A percentile compares a stretch with the other conserved stretches of the same genome.
Evolutionary conservation across 1,140 invertebrate genomes (phyloP).

Genomic region (Sminthurides bifidus): DNA sequence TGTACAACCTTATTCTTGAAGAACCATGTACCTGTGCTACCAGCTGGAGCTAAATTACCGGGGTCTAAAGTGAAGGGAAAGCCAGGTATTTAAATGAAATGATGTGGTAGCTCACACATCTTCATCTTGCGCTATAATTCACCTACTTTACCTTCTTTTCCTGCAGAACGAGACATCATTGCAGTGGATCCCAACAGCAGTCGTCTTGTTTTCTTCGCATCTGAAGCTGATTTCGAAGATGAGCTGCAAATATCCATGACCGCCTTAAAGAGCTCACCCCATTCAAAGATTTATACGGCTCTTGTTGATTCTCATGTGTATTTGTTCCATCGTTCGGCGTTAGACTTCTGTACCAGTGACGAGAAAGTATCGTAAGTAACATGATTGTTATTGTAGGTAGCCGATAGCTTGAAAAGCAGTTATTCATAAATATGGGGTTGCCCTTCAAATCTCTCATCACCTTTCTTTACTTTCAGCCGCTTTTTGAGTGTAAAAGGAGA

Average conservation of each 20-base stretch:
- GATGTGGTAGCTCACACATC: neutral
- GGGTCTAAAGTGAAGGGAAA: slow-evolving; percentile 41
- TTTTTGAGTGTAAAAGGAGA: slow-evolving; percentile 28
- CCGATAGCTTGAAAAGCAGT: too few relatives aligned
- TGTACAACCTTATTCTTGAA: slow-evolving; percentile 40
- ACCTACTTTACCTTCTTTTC: slow-evolving; percentile 6
- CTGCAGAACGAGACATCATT: slow-evolving; percentile 41
- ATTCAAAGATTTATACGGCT: slow-evolving; percentile 38
- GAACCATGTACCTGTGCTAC: slow-evolving; percentile 29
- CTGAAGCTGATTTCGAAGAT: slow-evolving; percentile 44
- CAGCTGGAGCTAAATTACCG: slow-evolving; percentile 36
- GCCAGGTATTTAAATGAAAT: slow-evolving; percentile 24
- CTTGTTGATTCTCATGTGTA: slow-evolving; percentile 45
- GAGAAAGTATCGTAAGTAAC: too few relatives aligned
- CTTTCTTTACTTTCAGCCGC: too few relatives aligned
- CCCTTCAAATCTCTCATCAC: neutral
- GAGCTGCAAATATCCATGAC: slow-evolving; percentile 36
- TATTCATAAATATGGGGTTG: slow-evolving; percentile 37
- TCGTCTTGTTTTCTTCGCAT: slow-evolving; percentile 39
- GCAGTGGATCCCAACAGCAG: slow-evolving; percentile 37
- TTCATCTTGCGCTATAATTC: neutral
- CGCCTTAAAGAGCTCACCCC: slow-evolving; percentile 39
- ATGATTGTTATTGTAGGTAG: too few relatives aligned
- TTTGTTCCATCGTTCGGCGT: too few relatives aligned
- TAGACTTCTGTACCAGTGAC: too few relatives aligned